Conservation (phyloP, 2,113 vertebrate genomes). For the Neolamprologus tretocephalus region DNA sequence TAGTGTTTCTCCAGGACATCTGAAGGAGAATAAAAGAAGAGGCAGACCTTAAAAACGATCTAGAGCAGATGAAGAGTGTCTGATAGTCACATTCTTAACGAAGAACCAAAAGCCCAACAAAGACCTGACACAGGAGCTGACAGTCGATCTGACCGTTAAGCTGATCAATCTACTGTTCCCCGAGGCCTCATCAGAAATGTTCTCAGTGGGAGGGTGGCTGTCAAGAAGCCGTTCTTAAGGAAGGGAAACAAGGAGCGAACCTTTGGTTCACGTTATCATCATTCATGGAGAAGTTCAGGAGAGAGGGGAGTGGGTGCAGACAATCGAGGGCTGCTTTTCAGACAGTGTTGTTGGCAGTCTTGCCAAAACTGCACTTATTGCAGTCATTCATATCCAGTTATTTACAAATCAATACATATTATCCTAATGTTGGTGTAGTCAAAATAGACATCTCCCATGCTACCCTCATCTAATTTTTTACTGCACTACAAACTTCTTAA, state of each 20-base stretch:
- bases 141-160: not conserved
- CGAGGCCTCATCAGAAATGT: not conserved
- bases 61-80: not conserved
- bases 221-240: not conserved
- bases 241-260: not conserved
- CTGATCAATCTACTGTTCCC: not conserved
- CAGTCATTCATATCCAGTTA: not conserved
- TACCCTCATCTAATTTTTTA: not conserved
- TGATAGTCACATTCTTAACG: not conserved
- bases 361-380: not conserved
- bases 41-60: not conserved
- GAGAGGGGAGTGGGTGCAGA: not conserved
- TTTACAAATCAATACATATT: not conserved
- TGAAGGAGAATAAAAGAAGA: not conserved
- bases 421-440: not conserved
- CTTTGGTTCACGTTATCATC: not conserved
- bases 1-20: not conserved
- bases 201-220: not conserved
- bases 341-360: not conserved
- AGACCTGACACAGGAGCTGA: not conserved
- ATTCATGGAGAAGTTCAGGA: not conserved
- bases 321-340: not conserved
- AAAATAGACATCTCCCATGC: not conserved
- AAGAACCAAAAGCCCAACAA: not conserved
- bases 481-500: not conserved